Percentiles rank a stretch among this genome's conserved stretches.
These are phyloP conservation scores for Oasisia sp. DNA, from an alignment of 2,888 invertebrate genomes.

Conservation along the genomic window DNA sequence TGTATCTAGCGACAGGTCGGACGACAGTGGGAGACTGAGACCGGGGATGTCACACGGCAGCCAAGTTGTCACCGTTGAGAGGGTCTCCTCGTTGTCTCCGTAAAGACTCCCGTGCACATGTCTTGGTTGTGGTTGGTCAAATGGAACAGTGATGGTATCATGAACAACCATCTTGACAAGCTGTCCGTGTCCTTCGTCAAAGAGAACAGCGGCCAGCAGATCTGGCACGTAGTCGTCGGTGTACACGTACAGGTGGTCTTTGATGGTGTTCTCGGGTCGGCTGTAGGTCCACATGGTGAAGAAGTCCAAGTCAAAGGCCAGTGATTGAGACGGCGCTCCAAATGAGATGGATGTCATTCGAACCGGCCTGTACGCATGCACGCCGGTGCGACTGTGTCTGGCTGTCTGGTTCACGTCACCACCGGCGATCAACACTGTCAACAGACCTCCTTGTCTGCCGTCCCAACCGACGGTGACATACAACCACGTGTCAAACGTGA, in stretches of 20 bases:
- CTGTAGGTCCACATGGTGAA: conserved; percentile 17
- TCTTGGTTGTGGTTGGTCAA: neutral
- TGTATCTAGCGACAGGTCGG: neutral
- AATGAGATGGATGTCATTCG: neutral
- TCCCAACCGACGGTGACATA: neutral
- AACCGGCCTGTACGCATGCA: neutral
- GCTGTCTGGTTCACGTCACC: neutral
- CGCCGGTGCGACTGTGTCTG: neutral
- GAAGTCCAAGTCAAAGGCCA: neutral
- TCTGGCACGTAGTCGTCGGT: neutral
- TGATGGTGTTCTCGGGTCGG: neutral
- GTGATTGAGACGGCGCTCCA: neutral
- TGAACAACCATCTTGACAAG: neutral
- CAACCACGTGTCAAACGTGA: neutral
- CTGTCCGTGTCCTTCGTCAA: neutral
- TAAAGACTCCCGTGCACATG: neutral
- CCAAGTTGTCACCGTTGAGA: neutral
- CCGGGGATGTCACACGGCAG: neutral
- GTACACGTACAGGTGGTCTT: neutral
- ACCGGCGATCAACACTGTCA: neutral
- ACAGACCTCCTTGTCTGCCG: neutral
- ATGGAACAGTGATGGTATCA: neutral
- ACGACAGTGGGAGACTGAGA: neutral
- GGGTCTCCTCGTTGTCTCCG: neutral
- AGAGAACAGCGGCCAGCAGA: neutral